Base-by-base conservation (phyloP, 2,888 invertebrate genomes). In the Drosophila maculinotata region DNA sequence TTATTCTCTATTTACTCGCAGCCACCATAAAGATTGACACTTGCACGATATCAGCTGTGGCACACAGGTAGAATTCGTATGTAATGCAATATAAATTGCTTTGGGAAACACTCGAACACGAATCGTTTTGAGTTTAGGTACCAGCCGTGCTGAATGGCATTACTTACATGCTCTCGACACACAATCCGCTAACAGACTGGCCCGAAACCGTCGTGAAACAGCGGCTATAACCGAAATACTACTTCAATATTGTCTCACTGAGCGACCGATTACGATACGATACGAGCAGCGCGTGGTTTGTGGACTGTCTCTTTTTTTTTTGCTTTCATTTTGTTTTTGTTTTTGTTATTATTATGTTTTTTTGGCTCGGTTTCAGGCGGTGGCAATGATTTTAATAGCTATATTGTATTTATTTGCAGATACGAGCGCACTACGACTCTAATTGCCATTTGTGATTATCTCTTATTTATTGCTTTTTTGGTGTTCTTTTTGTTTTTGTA, bases 171-270 rank as follows among this genome's bases (percentile, higher is more conserved):
- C 64, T 71, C 54, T 74, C 82, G 54, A 49, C 71, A 47, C 79
- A 74, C 74, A 64, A 82, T 79, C 85, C 75, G 65, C 77, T 58
- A 69, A 67, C 77, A 64, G 77, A 81, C 81, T 81, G 81, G 65
- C 71, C 79, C 53, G 53, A 64, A 79, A 62, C 12, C 75, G 59
- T 28, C 51, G 33, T 48, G 56, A 36, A 75, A 56, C 53, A 39
- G 68, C 74, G 74, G 75, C 79, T 84, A 79, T 84, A 81, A 62
- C 73, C 75, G 44, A 76, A 80, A 65, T 48, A 56, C 44, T 57
- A 42, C 56, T 60, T 36, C 41, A 60, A 48, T 65, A 60, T 45
- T 38, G 62, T 57, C 62, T 63, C 65, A 41, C 66, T 23, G 62
- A 67, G 64, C 70, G 66, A 20, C 38, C 48, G 65, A 64, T 69